Evolutionary conservation across 2,888 invertebrate species (phyloP), one percentile per base, ranked within the genome.

Genomic region (Camptogramma bilineatum): DNA sequence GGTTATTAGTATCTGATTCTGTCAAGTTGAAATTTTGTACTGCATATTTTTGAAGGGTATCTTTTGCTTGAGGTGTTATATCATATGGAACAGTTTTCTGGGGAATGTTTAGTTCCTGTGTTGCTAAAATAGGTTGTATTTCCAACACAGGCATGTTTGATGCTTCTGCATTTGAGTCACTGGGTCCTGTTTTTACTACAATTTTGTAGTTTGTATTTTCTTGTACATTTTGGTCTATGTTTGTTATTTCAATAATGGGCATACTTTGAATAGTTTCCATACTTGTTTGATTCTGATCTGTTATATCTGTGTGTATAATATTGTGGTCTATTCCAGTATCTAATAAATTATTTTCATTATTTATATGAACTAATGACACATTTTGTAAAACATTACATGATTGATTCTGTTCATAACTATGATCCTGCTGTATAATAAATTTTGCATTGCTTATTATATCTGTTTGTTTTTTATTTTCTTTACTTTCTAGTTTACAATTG

Each of bases 121-220:
- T 13, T 44, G 34, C 13, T 39, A 10, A 17, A 4, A 51, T 13
- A 16, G 51, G 47, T 18, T 58, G 58, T 55, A 66, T 62, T 55
- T 52, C 66, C 47, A 66, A 58, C 17, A 59, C 54, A 18, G 62
- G 66, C 17, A 62, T 58, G 17, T 55, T 57, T 31, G 59, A 31
- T 17, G n/a, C 17, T 19, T 47, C 34, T 4, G 50, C 44, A 9
- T 19, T 19, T 10, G n/a, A 7, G 34, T 56, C 18, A n/a, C n/a
- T 17, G 18, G 24, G 2, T 9, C 17, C 19, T 19, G 50, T 28
- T 50, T 58, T 62, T 2, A 66, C 46, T 42, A 62, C 47, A n/a
- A 66, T 57, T 50, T 57, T 57, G 50, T 65, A 65, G 19, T 57
- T 39, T 46, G 13, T 19, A 9, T 50, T 47, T 42, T 42, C 34